Evolutionary conservation across 2,797 vertebrate genomes (phyloP), one percentile per base, ranked within the genome.

Genomic region (Bradypus variegatus): DNA sequence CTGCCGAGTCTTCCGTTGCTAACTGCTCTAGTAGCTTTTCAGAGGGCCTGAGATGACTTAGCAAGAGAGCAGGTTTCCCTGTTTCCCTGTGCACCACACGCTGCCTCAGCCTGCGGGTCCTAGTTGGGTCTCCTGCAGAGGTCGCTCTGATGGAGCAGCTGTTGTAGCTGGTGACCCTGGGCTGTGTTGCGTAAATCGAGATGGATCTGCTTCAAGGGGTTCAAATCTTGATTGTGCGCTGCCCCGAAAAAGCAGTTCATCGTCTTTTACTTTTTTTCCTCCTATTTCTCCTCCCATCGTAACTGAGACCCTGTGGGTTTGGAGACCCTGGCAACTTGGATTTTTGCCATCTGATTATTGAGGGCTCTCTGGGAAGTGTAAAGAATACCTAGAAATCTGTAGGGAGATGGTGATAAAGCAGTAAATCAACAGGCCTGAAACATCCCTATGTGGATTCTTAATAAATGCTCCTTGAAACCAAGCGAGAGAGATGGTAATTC

Each of bases 361-460:
- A 87, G 75, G 83, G 48, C 91, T 96, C 76, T 76, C 87, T 73
- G 65, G 81, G 85, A 96, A 95, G 91, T 89, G 21, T 89, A 55
- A 91, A 86, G 94, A 95, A 95, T 95, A 92, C 90, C 86, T 94
- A 0, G 78, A 90, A 91, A 94, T 94, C 95, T 96, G 91, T 93
- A 96, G 96, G 94, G 93, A 93, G 93, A 58, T 84, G 95, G 92
- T 95, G 87, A 86, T 95, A 85, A 92, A 60, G 29, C 93, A 91
- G 60, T 88, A 93, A 91, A 94, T 95, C 95, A 85, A 84, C 93
- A 94, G 93, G 1, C 96, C 89, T 88, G 93, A 94, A 84, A 87
- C 67, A 88, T 92, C 88, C 79, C 36, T 82, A 33, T 77, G 41
- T 88, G 93, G 95, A 92, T 94, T 92, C 95, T 95, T 93, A 92